A percentile compares a stretch with the other conserved stretches of the same genome.
Conservation (phyloP, 2,113 vertebrate species). For the Semnornis frantzii region DNA sequence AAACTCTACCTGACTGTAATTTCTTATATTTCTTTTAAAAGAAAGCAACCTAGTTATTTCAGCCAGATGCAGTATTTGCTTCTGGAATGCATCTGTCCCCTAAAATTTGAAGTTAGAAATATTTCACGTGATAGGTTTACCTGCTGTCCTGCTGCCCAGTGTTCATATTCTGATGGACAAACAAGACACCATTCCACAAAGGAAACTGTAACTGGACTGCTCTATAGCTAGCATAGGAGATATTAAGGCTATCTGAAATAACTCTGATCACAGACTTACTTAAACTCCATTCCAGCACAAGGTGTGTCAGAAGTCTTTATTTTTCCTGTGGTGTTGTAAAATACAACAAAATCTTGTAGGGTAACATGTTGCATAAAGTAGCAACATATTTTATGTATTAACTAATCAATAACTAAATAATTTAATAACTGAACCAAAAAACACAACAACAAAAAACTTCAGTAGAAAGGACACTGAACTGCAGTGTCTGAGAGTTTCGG, state of each 20-base stretch:
- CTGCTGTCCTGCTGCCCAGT: background rate
- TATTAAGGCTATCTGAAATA: background rate
- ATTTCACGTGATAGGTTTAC: background rate
- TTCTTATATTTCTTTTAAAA: slow-evolving; percentile 28
- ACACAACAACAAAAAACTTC: background rate
- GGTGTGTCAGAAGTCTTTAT: background rate
- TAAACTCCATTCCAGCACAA: background rate
- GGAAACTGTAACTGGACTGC: background rate
- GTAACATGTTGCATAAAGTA: background rate
- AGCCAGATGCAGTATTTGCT: background rate
- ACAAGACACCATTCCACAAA: background rate
- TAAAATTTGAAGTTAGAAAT: background rate
- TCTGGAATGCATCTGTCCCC: background rate
- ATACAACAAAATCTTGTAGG: background rate
- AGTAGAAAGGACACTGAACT: background rate
- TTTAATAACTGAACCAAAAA: background rate
- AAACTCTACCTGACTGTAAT: background rate
- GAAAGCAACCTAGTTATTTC: background rate
- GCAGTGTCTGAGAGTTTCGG: background rate
- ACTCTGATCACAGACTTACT: background rate
- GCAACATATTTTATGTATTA: background rate
- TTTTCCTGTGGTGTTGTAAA: background rate
- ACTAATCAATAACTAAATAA: background rate
- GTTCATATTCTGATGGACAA: background rate
- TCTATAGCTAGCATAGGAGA: background rate